Base-by-base conservation (phyloP, 2,797 vertebrate species). In the Clarias laeviceps region DNA sequence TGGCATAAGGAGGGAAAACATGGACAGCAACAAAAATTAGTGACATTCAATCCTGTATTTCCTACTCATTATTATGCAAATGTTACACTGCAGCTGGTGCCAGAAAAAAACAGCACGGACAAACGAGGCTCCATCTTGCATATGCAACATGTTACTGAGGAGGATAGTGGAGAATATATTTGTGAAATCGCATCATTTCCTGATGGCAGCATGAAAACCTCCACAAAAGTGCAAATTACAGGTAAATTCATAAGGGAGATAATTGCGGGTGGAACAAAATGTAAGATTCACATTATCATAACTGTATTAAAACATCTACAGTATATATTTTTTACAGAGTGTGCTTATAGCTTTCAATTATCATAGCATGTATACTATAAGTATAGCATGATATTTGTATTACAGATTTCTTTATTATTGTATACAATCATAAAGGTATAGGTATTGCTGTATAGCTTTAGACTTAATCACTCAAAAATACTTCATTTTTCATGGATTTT, bases 161-260 rank as follows among this genome's bases (percentile, higher is more conserved):
- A 59, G 50, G 84, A 95, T 81, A 88, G 87, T 3, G 94, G 91
- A 22, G 32, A 68, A 3, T 95, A 95, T 64, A 2, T 65, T 70
- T 95, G 94, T 87, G 86, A 91, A 0, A 45, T 93, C 0, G 0
- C 83, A 15, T 83, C 50, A 0, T 95, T 84, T 88, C 93, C 93
- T 45, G 0, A 0, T 0, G 94, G 94, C 37, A 45, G 65, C 61
- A 24, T 87, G 17, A 84, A 1, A 34, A 50, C 0, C 0, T n/a
- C 45, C 68, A 93, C 85, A 9, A 69, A 85, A 65, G 80, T 96
- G 0, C 50, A 76, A 50, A 87, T 95, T 54, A 92, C 89, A 93
- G 94, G 94, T 94, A 88, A 76, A 68, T 77, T 57, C 17, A 20
- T 24, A 45, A 79, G 9, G 34, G 5, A 79, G n/a, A 24, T 14